Evolutionary conservation across 2,888 invertebrate species (phyloP), one percentile per base, ranked within the genome.

Genomic region (Dusona sp.): DNA sequence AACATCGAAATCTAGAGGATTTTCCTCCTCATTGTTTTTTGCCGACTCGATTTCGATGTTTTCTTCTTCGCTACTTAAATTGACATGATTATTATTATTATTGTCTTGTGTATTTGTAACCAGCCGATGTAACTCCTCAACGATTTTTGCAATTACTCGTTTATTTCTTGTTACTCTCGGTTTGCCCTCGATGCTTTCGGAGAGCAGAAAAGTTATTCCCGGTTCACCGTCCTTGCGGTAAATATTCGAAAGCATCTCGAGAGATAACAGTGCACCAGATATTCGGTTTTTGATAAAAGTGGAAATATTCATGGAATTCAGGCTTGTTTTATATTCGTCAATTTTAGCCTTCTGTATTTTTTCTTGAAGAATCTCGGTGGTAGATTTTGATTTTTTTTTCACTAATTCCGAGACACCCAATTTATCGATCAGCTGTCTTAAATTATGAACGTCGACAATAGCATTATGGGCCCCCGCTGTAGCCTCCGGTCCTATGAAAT

Each of bases 221-320:
- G 3, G 2, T 16, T 64, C 33, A 9, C 25, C 25, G 9, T 64
- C 64, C 3, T 2, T 64, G 33, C 16, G 0, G 33, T 33, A 64
- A 64, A 64, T 64, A 16, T 64, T 33, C 22, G 22, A 22, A 57
- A 57, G 57, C 57, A 57, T 57, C 22, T 57, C 57, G 57, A 57
- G 22, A n/a, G 57, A 57, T 22, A 57, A 11, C 57, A 57, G 22
- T 16, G 57, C 22, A n/a, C 33, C 51, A 29, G 42, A 16, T 57
- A 57, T 36, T 13, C 36, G 36, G 13, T 64, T 75, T 75, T 42
- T 57, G 33, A 64, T 75, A 22, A 57, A 38, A 57, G 64, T 42
- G 22, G 22, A 75, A 54, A 70, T 45, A 45, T 25, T 48, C 7
- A 70, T 29, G 48, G 29, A 38, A 70, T 70, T 25, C 29, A 22